phyloP scores from a whole-genome alignment of 64 coral and sea anemone species.

The Catalaphyllia jardinei region DNA sequence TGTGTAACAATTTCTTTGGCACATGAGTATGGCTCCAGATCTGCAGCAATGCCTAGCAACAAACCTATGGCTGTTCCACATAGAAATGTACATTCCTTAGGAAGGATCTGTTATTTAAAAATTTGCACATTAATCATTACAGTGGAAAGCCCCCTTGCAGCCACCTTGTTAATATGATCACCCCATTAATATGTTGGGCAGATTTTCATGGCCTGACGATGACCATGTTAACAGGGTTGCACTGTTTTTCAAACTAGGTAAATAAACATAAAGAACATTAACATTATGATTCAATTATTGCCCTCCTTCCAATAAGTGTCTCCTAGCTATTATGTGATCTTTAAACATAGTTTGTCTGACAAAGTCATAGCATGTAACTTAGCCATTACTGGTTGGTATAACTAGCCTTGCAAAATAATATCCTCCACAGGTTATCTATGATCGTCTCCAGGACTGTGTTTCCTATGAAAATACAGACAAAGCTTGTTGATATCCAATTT shows the following conservation, averaged over 20 bases:
- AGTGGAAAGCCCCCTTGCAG: neutral
- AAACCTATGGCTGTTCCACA: slow-evolving; percentile 13
- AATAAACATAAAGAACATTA: no score
- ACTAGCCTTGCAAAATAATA: slow-evolving; percentile 11
- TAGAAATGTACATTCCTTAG: slow-evolving; percentile 12
- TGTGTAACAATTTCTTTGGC: neutral
- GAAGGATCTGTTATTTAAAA: neutral
- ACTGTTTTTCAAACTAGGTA: no score
- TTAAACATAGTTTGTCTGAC: neutral
- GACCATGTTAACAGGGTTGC: neutral
- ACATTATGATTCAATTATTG: no score
- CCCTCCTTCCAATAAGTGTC: no score
- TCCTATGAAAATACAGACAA: neutral
- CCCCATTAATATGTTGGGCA: no score
- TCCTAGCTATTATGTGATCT: neutral
- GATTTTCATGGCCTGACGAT: no score
- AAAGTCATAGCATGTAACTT: neutral
- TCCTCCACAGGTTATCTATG: neutral
- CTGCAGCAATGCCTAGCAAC: neutral
- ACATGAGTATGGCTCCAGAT: neutral
- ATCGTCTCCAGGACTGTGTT: neutral
- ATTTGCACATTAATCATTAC: neutral
- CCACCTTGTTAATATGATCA: neutral
- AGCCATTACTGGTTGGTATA: neutral
- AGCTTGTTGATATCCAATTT: no score